Percentiles rank a stretch among this genome's conserved stretches.
Evolutionary conservation across 2,888 invertebrate species (phyloP).

Genomic region (Gastracanthus pulcherrimus): DNA sequence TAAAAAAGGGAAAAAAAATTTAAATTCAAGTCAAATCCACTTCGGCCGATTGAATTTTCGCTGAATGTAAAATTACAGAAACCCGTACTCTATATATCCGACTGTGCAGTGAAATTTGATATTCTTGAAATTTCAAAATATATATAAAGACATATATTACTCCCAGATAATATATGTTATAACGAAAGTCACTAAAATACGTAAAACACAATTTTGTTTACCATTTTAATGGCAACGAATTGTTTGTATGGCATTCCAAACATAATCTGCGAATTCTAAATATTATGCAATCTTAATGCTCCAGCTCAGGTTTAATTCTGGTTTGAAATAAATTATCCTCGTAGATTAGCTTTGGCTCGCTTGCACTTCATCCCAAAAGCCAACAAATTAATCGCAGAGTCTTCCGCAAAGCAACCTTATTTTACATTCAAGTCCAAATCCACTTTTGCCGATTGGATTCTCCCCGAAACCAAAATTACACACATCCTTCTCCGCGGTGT

Average conservation of each 20-base stretch:
- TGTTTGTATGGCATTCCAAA: no score
- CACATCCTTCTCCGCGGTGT: neutral
- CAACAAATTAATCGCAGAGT: neutral
- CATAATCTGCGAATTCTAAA: no score
- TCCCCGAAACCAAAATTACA: conserved; percentile 4
- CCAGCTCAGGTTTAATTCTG: no score
- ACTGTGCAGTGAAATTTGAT: neutral
- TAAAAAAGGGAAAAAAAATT: neutral
- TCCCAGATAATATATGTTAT: no score
- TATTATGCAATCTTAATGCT: no score
- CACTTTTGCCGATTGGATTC: neutral
- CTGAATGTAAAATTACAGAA: neutral
- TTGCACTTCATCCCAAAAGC: neutral
- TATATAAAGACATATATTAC: no score
- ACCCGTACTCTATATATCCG: neutral
- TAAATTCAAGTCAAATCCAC: neutral
- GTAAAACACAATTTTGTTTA: no score
- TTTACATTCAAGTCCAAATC: conserved; percentile 4
- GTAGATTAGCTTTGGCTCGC: neutral
- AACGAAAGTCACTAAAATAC: no score
- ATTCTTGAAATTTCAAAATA: no score
- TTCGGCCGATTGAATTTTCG: neutral
- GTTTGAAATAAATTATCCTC: neutral
- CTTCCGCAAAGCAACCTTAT: neutral
- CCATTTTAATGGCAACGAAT: no score